Evolutionary conservation across 2,113 vertebrate species (phyloP).

Genomic region (Hippolais icterina): DNA sequence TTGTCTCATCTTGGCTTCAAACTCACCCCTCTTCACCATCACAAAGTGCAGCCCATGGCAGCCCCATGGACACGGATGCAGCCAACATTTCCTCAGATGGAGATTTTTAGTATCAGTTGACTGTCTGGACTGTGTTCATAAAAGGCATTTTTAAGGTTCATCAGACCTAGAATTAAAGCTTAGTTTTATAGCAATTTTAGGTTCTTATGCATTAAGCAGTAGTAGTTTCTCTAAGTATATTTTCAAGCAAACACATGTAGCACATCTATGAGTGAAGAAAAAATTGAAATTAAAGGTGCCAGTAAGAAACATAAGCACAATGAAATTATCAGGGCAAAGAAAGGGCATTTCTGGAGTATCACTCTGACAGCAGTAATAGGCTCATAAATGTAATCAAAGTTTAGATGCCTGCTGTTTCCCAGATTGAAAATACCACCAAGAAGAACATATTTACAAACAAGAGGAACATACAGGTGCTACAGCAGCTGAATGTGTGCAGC

Average conservation of each 20-base stretch:
- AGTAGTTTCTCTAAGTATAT: background rate
- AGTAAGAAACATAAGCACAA: background rate
- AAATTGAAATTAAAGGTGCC: background rate
- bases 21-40: background rate
- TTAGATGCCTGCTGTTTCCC: background rate
- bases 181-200: background rate
- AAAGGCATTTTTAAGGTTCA: background rate
- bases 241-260: background rate
- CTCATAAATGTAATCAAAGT: background rate
- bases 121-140: background rate
- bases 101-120: background rate
- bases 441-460: background rate
- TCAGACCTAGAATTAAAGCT: background rate
- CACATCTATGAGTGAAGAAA: background rate
- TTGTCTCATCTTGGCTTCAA: background rate
- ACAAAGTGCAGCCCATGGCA: background rate
- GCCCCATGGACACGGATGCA: accelerated
- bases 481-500: background rate
- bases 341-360: constrained; percentile 9
- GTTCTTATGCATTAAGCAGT: background rate
- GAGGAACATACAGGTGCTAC: background rate
- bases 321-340: constrained; percentile 26
- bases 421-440: background rate
- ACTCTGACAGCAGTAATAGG: background rate
- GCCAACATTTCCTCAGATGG: background rate